These are phyloP conservation scores for cat (Felis catus) DNA, from an alignment of 2,113 vertebrate species.

Conservation along the genomic window DNA sequence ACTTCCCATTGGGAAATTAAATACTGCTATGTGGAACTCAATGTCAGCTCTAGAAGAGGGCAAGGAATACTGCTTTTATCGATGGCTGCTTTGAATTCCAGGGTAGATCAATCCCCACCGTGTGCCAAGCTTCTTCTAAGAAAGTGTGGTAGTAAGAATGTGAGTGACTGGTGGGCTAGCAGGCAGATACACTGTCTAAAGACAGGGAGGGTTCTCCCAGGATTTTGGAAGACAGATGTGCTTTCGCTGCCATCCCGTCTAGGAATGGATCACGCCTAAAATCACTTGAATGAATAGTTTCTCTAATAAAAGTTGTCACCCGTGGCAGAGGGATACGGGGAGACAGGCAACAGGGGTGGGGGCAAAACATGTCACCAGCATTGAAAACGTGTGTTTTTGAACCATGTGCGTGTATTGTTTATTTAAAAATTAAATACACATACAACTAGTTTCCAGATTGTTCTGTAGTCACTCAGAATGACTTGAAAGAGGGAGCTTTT, in stretches of 20 bases:
- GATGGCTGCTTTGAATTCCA: neutral
- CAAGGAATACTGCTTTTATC: neutral
- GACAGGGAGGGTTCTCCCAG: neutral
- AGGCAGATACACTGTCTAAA: neutral
- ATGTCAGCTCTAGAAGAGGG: neutral
- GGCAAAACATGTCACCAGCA: neutral
- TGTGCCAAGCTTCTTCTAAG: neutral
- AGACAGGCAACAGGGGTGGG: neutral
- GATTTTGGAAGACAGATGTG: neutral
- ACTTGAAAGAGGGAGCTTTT: neutral
- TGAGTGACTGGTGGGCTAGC: neutral
- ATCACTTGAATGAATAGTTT: neutral
- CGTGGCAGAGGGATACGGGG: neutral
- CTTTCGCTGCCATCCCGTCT: neutral
- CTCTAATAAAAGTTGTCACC: neutral
- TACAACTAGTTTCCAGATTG: slow-evolving; percentile 23
- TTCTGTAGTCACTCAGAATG: slow-evolving; percentile 12
- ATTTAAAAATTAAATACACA: slow-evolving; percentile 34
- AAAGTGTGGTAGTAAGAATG: neutral
- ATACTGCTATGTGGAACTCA: neutral
- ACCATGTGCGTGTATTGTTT: neutral
- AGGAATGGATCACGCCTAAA: neutral
- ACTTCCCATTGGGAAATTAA: neutral
- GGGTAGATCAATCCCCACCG: neutral
- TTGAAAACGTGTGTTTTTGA: neutral